These are phyloP conservation scores for Luidia sarsii DNA, from an alignment of 53 echinoderm and acorn worm species.

Conservation along the genomic window DNA sequence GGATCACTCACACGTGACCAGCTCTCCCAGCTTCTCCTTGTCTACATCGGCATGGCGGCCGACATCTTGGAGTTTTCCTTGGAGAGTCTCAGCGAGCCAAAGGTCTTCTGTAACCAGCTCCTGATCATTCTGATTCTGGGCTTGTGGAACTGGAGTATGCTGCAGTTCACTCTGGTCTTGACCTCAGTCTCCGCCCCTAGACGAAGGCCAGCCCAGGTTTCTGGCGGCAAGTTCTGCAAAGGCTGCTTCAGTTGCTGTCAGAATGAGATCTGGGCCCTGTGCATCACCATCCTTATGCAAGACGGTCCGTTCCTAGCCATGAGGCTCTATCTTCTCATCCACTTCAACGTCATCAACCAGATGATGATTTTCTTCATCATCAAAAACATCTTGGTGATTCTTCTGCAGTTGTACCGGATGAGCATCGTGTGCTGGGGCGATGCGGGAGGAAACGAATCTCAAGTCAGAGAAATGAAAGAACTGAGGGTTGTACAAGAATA, in stretches of 20 bases:
- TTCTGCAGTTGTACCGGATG: conserved; percentile 81
- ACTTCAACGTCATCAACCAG: conserved; percentile 62
- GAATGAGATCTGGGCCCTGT: conserved; percentile 88
- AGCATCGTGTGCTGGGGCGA: conserved; percentile 57
- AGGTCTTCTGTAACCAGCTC: conserved; percentile 70
- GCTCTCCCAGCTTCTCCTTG: conserved; percentile 91
- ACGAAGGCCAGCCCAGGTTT: conserved; percentile 29
- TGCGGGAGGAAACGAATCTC: neutral
- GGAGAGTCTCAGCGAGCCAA: conserved; percentile 77
- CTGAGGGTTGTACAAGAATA: too few relatives aligned
- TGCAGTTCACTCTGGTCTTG: conserved; percentile 86
- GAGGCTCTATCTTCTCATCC: conserved; percentile 79
- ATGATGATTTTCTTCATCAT: conserved; percentile 95
- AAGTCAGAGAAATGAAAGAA: too few relatives aligned
- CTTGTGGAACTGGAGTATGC: conserved; percentile 84
- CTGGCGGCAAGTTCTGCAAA: conserved; percentile 20
- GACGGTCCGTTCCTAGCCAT: conserved; percentile 88
- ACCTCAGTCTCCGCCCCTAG: conserved; percentile 78
- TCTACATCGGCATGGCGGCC: conserved; percentile 97
- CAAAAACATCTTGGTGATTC: conserved; percentile 81
- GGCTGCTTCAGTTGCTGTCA: conserved; percentile 63
- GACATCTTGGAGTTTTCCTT: conserved; percentile 93
- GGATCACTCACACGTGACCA: conserved; percentile 93
- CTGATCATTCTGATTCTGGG: conserved; percentile 77
- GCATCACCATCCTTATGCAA: conserved; percentile 78